phyloP scores from a whole-genome alignment of 2,797 vertebrate genomes.

The Clarias fuscus region DNA sequence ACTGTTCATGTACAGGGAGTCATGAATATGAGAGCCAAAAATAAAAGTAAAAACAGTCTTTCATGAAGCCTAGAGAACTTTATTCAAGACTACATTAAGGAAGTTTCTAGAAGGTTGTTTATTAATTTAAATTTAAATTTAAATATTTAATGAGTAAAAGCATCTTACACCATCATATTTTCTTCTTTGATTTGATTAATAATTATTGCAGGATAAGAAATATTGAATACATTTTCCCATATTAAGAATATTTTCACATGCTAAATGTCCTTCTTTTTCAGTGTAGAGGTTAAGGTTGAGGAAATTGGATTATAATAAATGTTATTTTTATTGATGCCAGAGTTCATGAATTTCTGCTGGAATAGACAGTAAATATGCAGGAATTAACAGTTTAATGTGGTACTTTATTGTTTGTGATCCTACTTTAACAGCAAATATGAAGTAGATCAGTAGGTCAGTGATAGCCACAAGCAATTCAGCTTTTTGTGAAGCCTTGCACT shows the following conservation, averaged over 20 bases:
- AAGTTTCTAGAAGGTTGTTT: not conserved
- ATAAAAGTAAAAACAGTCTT: too few species aligned
- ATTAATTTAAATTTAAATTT: not conserved
- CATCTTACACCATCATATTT: not conserved
- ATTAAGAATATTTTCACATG: not conserved
- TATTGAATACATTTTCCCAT: not conserved
- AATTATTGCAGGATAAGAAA: not conserved
- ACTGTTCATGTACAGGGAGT: too few species aligned
- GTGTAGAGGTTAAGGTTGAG: not conserved
- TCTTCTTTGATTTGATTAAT: not conserved
- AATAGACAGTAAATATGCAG: not conserved
- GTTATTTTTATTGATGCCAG: not conserved
- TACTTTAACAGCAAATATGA: not conserved
- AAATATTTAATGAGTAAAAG: too few species aligned
- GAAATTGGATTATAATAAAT: not conserved
- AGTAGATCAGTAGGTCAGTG: not conserved
- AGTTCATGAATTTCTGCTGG: not conserved
- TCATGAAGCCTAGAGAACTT: too few species aligned
- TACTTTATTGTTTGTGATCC: not conserved
- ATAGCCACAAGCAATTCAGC: not conserved
- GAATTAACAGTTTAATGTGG: not conserved
- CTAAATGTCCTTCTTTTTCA: not conserved
- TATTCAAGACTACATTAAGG: too few species aligned
- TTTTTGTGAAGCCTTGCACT: not conserved
- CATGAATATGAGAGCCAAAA: too few species aligned